These are phyloP conservation scores for Platycercus adscitus DNA, from an alignment of 2,113 vertebrate genomes.

Conservation along the genomic window DNA sequence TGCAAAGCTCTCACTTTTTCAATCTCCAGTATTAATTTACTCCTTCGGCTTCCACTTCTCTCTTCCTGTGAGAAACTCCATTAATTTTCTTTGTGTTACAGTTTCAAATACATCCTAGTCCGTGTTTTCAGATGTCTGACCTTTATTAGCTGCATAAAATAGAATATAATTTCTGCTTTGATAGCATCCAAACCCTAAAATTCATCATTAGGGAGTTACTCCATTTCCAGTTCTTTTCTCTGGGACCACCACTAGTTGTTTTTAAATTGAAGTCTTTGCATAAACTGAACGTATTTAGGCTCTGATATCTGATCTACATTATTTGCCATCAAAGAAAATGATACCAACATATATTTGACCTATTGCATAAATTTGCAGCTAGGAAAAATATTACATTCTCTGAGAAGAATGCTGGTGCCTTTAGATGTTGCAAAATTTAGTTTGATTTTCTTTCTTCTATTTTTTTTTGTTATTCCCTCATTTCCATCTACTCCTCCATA, in stretches of 20 bases:
- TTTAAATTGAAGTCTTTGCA: background rate
- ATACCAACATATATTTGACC: background rate
- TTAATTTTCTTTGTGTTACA: background rate
- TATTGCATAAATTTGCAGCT: background rate
- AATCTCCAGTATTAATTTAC: background rate
- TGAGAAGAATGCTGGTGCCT: background rate
- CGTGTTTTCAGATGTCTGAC: background rate
- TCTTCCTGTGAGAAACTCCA: background rate
- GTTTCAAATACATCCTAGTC: background rate
- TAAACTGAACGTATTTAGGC: background rate
- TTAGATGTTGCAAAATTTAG: background rate
- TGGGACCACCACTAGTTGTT: background rate
- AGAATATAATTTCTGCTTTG: background rate
- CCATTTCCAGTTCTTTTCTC: background rate
- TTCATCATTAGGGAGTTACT: background rate
- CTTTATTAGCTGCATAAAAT: background rate
- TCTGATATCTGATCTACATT: background rate
- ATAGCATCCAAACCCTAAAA: background rate
- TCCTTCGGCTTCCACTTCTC: background rate
- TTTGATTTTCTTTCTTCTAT: background rate
- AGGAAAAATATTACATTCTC: background rate
- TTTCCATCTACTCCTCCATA: background rate
- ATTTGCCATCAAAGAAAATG: background rate
- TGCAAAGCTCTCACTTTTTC: background rate
- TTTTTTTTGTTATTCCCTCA: background rate